Base-by-base conservation (phyloP, 2,888 invertebrate genomes). In the Cheilosia grossa region DNA sequence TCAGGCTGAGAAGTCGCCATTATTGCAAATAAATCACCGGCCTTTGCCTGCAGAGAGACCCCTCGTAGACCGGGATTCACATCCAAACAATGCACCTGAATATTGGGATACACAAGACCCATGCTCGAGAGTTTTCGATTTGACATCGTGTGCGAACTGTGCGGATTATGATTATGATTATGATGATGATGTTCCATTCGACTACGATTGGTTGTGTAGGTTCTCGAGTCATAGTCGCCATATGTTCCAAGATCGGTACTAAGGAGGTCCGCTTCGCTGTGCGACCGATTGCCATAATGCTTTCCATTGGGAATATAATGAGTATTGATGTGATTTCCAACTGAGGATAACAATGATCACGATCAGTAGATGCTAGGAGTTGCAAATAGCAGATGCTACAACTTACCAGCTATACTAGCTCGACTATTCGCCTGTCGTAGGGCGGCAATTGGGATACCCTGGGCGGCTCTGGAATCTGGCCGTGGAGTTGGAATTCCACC, bases 1-100 rank as follows among this genome's bases (percentile, higher is more conserved):
- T 98, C 98, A 49, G 94, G 94, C 88, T 97, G 97, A 83, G 96
- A 95, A 0, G 98, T 98, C 1, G 98, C 96, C 94, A 98, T 95
- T 24, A 98, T 94, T 2, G 98, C 98, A 89, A 98, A 93, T 54
- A 98, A 94, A 92, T 98, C 98, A 33, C 98, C 98, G 0, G 97
- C 98, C 87, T 96, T 95, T 30, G 96, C 96, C 92, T 98, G 98
- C 88, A 98, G 95, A 33, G 97, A 96, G 9, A 98, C 93, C 4
- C 91, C 92, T 21, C 92, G 89, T 74, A 92, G 82, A 24, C 97
- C 97, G 0, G 97, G 97, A 88, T 96, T 95, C 19, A 97, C 96
- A 91, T 98, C 98, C 88, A 98, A 95, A 72, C 96, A 92, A 87
- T 92, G 92, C 70, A 92, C 92, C 88, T 92, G 92, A 56, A 92